Evolutionary conservation across 2,888 invertebrate genomes (phyloP).

Genomic region (Allygus modestus): DNA sequence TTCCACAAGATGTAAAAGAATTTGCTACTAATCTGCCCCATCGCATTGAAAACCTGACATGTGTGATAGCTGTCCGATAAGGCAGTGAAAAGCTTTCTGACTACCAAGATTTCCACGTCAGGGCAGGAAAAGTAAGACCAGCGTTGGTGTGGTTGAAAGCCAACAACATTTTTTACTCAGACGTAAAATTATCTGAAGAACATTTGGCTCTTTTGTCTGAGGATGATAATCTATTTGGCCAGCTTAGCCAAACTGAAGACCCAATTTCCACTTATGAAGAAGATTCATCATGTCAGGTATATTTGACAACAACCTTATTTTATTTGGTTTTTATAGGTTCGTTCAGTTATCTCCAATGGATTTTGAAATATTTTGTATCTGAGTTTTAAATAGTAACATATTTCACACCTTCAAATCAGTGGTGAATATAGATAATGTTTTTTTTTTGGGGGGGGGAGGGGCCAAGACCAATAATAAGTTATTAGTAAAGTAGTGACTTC

Average conservation of each 20-base stretch:
- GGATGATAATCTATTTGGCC: constrained; percentile 6
- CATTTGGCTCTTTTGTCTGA: constrained; percentile 6
- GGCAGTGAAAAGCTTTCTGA: neutral
- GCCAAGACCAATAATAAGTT: no score
- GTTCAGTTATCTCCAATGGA: no score
- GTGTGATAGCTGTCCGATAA: neutral
- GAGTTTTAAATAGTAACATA: no score
- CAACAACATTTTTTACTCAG: constrained; percentile 32
- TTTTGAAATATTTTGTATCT: no score
- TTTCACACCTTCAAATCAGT: no score
- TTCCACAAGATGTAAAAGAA: constrained; percentile 47
- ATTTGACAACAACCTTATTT: no score
- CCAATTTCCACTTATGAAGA: neutral
- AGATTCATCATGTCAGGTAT: neutral
- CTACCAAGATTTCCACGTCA: neutral
- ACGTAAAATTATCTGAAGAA: constrained; percentile 10
- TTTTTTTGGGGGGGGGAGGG: no score
- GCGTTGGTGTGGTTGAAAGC: neutral
- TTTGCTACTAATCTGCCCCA: constrained; percentile 48
- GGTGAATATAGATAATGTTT: no score
- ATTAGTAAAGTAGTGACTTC: no score
- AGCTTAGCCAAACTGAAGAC: neutral
- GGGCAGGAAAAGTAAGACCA: neutral
- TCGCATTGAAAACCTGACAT: neutral
- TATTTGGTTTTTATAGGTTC: no score